Evolutionary conservation across 2,113 vertebrate genomes (phyloP).

Genomic region (Etia nguti): DNA sequence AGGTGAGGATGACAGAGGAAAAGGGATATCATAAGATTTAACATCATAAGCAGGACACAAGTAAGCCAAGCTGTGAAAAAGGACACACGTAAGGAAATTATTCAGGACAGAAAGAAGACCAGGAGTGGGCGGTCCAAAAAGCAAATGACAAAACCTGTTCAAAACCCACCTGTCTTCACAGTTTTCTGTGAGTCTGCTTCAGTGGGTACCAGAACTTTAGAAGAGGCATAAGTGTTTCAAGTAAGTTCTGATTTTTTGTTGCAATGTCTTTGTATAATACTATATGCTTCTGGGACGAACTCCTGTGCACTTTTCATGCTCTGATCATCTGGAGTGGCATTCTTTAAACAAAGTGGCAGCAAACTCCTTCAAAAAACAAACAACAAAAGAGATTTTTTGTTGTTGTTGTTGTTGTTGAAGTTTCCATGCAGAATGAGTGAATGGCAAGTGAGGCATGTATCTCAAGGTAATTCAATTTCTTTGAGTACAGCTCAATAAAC

Average conservation of each 20-base stretch:
- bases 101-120: background rate
- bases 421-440: background rate
- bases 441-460: background rate
- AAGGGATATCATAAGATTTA: background rate
- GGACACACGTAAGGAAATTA: background rate
- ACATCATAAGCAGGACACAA: background rate
- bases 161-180: background rate
- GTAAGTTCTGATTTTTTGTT: background rate
- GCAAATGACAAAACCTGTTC: background rate
- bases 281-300: background rate
- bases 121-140: background rate
- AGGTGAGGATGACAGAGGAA: background rate
- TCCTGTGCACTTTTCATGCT: background rate
- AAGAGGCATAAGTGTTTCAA: background rate
- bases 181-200: background rate
- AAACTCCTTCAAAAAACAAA: background rate
- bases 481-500: background rate
- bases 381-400: accelerated
- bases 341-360: background rate
- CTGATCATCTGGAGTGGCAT: background rate
- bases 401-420: background rate
- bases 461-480: background rate
- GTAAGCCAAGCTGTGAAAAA: background rate
- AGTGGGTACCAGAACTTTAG: background rate
- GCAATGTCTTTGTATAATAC: background rate